Conservation (phyloP, 2,888 invertebrate genomes). For the Synergus japonicus region DNA sequence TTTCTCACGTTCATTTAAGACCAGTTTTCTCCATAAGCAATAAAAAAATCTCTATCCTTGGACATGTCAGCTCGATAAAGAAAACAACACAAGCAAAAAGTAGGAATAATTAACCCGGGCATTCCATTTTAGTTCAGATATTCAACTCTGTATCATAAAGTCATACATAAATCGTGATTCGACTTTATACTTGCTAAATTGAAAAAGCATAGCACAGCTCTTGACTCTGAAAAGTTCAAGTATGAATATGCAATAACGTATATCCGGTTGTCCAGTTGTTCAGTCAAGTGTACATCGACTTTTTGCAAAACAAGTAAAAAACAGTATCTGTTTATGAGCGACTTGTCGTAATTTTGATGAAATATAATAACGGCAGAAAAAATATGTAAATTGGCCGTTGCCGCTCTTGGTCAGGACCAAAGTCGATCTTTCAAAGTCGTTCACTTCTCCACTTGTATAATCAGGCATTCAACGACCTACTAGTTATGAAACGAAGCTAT, state of each 20-base stretch:
- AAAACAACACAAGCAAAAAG: constrained; percentile 22
- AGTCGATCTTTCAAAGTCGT: constrained; percentile 41
- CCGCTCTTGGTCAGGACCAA: constrained; percentile 18
- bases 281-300: constrained; percentile 10
- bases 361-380: constrained; percentile 31
- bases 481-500: constrained; percentile 24
- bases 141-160: constrained; percentile 12
- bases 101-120: constrained; percentile 32
- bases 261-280: constrained; percentile 33
- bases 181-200: constrained; percentile 13
- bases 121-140: constrained; percentile 19
- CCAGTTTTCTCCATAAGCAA: background rate
- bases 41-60: constrained; percentile 11
- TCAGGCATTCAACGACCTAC: constrained; percentile 35
- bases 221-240: constrained; percentile 16
- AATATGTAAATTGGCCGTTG: constrained; percentile 25
- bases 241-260: constrained; percentile 35
- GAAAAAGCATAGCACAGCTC: constrained; percentile 29
- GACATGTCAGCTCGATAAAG: constrained; percentile 1
- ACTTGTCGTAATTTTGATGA: constrained; percentile 34
- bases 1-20: background rate
- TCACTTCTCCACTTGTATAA: constrained; percentile 34
- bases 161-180: constrained; percentile 30
- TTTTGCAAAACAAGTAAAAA: background rate
- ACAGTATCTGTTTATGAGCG: constrained; percentile 16